Percentiles rank a stretch among this genome's conserved stretches.
These are phyloP conservation scores for Larimichthys polyactis DNA, from an alignment of 2,113 vertebrate species.

Conservation along the genomic window DNA sequence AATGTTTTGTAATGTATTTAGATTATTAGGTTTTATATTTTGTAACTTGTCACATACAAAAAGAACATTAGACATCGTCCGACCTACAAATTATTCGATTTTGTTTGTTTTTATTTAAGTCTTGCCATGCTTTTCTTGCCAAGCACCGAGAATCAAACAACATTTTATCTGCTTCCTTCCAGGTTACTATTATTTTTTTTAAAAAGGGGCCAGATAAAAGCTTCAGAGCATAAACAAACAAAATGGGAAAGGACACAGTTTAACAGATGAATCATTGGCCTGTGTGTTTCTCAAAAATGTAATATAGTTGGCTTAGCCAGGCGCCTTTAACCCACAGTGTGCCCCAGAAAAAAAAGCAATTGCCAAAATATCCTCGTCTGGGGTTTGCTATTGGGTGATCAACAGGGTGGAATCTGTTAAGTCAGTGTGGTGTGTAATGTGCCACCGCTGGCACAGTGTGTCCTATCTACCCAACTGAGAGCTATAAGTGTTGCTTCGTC, in stretches of 20 bases:
- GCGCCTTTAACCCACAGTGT: slow-evolving; percentile 32
- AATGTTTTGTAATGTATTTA: too few species aligned
- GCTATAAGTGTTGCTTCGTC: not conserved
- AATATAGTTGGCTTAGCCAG: not conserved
- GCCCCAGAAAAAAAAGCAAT: slow-evolving; percentile 30
- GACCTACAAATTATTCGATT: not conserved
- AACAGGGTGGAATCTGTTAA: slow-evolving; percentile 27
- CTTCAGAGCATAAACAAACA: slow-evolving; percentile 29
- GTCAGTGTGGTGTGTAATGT: slow-evolving; percentile 38
- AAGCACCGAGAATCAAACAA: slow-evolving; percentile 8
- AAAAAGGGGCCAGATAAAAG: slow-evolving; percentile 40
- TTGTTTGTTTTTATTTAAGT: not conserved
- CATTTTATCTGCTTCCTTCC: slow-evolving; percentile 39
- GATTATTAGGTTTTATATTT: too few species aligned
- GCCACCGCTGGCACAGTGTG: slow-evolving; percentile 39
- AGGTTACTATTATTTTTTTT: slow-evolving; percentile 16
- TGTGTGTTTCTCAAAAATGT: slow-evolving; percentile 28
- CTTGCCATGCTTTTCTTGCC: not conserved
- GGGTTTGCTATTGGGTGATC: slow-evolving; percentile 29
- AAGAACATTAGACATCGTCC: not conserved
- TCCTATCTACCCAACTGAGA: slow-evolving; percentile 35
- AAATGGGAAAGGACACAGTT: slow-evolving; percentile 20
- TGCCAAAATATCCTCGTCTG: slow-evolving; percentile 21
- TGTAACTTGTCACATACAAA: not conserved
- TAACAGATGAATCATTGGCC: slow-evolving; percentile 43